A percentile compares a stretch with the other conserved stretches of the same genome.
These are phyloP conservation scores for Blastobasis lacticolella DNA, from an alignment of 2,888 invertebrate genomes.

Conservation along the genomic window DNA sequence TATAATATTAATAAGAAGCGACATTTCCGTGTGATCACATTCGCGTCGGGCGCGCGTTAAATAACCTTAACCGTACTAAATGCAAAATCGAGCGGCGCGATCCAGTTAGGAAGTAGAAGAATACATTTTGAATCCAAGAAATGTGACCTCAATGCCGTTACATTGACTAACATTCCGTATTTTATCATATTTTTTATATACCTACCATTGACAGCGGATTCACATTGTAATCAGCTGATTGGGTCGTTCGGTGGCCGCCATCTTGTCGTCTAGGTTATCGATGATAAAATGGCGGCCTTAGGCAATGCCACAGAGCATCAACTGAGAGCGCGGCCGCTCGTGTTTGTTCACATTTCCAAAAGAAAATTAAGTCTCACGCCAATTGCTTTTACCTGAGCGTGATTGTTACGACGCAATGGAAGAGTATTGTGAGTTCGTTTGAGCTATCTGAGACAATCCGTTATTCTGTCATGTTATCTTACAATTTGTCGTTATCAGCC, in stretches of 20 bases:
- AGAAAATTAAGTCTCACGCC: slow-evolving; percentile 35
- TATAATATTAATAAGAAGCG: slow-evolving; percentile 50
- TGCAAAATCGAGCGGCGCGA: slow-evolving; percentile 40
- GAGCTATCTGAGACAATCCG: slow-evolving; percentile 15
- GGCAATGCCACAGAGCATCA: slow-evolving; percentile 37
- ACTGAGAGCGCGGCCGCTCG: slow-evolving; percentile 26
- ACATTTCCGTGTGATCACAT: slow-evolving; percentile 57
- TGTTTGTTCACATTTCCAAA: slow-evolving; percentile 25
- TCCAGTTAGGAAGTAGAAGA: slow-evolving; percentile 28
- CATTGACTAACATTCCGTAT: slow-evolving; percentile 59
- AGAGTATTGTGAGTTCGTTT: slow-evolving; percentile 48
- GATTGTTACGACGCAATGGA: slow-evolving; percentile 30
- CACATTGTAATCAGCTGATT: slow-evolving; percentile 50
- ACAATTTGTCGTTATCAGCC: no score
- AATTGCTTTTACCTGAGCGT: slow-evolving; percentile 16
- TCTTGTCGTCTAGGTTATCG: slow-evolving; percentile 16
- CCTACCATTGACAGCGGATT: slow-evolving; percentile 53
- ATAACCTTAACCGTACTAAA: slow-evolving; percentile 46
- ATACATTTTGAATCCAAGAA: slow-evolving; percentile 40
- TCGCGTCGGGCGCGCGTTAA: slow-evolving; percentile 41
- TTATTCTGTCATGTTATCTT: no score
- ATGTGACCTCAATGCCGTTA: slow-evolving; percentile 45
- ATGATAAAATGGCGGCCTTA: slow-evolving; percentile 39
- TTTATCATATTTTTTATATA: slow-evolving; percentile 29
- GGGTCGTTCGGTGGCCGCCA: slow-evolving; percentile 61